Base-by-base conservation (phyloP, 2,888 invertebrate species). In the Apodemia duryi region DNA sequence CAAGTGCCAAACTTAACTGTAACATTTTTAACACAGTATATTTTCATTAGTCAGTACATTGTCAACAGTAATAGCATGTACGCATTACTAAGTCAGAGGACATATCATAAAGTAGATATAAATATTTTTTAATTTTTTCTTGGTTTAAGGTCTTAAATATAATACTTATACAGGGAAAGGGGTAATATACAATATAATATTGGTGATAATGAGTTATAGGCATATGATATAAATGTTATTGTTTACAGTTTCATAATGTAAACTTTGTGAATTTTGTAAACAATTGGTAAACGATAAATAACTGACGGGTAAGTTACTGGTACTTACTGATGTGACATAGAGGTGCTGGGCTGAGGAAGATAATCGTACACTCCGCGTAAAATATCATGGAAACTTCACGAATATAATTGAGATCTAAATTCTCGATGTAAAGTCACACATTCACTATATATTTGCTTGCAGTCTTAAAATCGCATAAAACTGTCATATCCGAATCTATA, bases 371-470 rank as follows among this genome's bases (percentile, higher is more conserved):
- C 88, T 74, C 78, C 81, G 77, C 75, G 80, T 69, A 78, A 76
- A 70, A 79, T 81, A 83, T 77, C 89, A 89, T 88, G 88, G 88
- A 88, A 87, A 85, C 81, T 83, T 85, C 78, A 85, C 79, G 77
- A 84, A 85, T 32, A 29, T 65, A 62, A 41, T 46, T 70, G 66
- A 29, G 64, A 64, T 54, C 29, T 68, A 63, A 62, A 52, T 63
- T 57, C 60, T 60, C 35, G 60, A 60, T 35, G 13, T 60, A n/a
- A 60, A 60, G 60, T 60, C 60, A 60, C 60, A 35, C n/a, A 35
- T 57, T 57, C 32, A 32, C 29, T 32, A 6, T n/a, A 32, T 57
- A 32, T 35, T 11, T 13, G n/a, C 57, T 57, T 6, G 28, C 28
- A 54, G 28, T 46, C 11, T 46, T 46, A 46, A 46, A 29, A 57